Evolutionary conservation across 2,797 vertebrate genomes (phyloP), one percentile per base, ranked within the genome.

Genomic region (Pelochelys cantorii): DNA sequence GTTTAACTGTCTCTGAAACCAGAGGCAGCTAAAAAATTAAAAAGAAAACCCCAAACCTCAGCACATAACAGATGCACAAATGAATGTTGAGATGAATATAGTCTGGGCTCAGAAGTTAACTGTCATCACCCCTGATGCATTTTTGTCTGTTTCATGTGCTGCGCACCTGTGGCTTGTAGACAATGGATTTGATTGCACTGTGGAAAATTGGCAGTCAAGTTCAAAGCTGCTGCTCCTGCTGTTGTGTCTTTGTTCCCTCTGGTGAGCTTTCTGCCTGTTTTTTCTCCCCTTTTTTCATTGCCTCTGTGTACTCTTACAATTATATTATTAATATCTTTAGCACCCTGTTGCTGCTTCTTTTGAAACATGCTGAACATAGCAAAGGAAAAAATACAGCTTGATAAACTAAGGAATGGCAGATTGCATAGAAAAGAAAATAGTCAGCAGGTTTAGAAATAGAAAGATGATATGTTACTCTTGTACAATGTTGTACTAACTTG

Each of bases 131-230:
- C 91, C 86, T 83, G 53, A 59, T 95, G 93, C 94, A 93, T 96
- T 97, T 97, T 97, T 95, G 92, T 94, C 96, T 97, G 37, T 83
- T 97, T 93, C 84, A 87, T 94, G 96, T 95, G 91, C 93, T 96
- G 88, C 93, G 94, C 97, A 97, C 97, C 95, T 97, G 96, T 96
- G 96, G 96, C 90, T 97, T 94, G 85, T 92, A 95, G 93, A 97
- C 96, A 97, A 96, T 96, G 91, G 88, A 83, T 89, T 95, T 97
- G 94, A 96, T 97, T 97, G 95, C 95, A 59, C 62, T 89, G 48
- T 31, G 82, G 95, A 96, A 96, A 95, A 89, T 84, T 95, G 90
- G 92, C 81, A 96, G 90, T 57, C 80, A 78, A 83, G 96, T 97
- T 93, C 91, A 96, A 96, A 79, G 83, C 81, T 89, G 85, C 74